These are phyloP conservation scores for Hippocampus kuda DNA, from an alignment of 2,797 vertebrate species.

Conservation along the genomic window DNA sequence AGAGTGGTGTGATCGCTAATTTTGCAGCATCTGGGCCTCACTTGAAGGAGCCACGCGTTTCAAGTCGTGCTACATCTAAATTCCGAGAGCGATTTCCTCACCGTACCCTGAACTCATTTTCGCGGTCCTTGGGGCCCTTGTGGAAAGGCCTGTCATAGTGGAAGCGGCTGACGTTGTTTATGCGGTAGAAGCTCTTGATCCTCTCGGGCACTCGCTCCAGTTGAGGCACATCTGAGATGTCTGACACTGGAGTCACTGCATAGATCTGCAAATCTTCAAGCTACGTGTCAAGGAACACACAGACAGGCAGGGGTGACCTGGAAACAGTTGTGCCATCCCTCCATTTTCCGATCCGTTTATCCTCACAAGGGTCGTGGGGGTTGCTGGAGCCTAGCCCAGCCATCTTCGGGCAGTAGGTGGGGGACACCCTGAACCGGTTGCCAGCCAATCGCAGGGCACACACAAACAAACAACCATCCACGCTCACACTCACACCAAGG, in stretches of 20 bases:
- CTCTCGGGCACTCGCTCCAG: conserved; percentile 95
- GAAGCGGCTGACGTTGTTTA: conserved; percentile 94
- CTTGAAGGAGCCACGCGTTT: not conserved
- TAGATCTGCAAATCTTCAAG: conserved; percentile 93
- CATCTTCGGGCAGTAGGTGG: too few relatives aligned
- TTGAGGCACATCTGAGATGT: conserved; percentile 86
- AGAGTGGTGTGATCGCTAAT: not conserved
- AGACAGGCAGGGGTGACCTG: conserved; percentile 6
- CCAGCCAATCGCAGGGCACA: too few relatives aligned
- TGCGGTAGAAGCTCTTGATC: conserved; percentile 98
- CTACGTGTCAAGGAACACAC: conserved; percentile 71
- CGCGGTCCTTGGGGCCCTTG: conserved; percentile 94
- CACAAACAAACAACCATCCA: too few relatives aligned
- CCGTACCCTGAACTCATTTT: conserved; percentile 95
- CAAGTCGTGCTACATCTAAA: conserved; percentile 9
- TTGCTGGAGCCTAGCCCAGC: too few relatives aligned
- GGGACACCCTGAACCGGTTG: too few relatives aligned
- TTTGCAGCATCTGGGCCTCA: not conserved
- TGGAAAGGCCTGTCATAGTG: conserved; percentile 97
- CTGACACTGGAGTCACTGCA: conserved; percentile 90
- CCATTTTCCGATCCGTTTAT: too few relatives aligned
- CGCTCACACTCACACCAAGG: too few relatives aligned
- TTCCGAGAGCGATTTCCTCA: conserved; percentile 13
- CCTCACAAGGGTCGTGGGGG: too few relatives aligned
- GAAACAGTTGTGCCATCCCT: too few relatives aligned